phyloP scores from a whole-genome alignment of 2,113 vertebrate genomes.

The Pandion haliaetus region DNA sequence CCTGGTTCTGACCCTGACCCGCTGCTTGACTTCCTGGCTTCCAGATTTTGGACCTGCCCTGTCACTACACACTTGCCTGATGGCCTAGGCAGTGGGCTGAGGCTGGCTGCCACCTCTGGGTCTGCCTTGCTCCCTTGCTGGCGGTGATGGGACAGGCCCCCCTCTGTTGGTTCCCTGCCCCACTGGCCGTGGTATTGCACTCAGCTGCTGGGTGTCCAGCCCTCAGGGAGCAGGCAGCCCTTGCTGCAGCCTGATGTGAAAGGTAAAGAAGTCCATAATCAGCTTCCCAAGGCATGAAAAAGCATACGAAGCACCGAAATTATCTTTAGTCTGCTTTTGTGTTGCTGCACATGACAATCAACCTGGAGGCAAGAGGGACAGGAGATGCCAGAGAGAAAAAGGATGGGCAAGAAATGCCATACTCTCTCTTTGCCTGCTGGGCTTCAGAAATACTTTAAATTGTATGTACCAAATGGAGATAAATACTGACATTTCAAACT shows the following conservation, averaged over 20 bases:
- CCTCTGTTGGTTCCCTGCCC: background rate
- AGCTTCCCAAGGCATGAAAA: background rate
- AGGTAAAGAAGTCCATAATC: background rate
- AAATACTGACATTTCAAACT: background rate
- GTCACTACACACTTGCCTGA: too few species aligned
- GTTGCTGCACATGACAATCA: background rate
- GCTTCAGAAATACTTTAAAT: background rate
- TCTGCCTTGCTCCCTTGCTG: background rate
- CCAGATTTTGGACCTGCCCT: background rate
- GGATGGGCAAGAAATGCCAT: background rate
- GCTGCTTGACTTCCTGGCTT: background rate
- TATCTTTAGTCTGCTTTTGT: background rate
- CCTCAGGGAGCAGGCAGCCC: background rate
- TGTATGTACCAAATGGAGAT: background rate
- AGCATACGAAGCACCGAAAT: background rate
- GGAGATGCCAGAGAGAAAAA: background rate
- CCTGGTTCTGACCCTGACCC: background rate
- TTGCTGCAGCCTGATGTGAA: background rate
- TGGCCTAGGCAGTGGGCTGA: background rate
- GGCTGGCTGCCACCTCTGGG: background rate
- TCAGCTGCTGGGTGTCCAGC: background rate
- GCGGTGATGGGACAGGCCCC: background rate
- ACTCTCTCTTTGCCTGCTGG: background rate
- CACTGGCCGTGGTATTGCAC: fast-evolving
- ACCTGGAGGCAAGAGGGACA: background rate